Base-by-base conservation (phyloP, 2,888 invertebrate genomes). In the Drosophila melanosoma region DNA sequence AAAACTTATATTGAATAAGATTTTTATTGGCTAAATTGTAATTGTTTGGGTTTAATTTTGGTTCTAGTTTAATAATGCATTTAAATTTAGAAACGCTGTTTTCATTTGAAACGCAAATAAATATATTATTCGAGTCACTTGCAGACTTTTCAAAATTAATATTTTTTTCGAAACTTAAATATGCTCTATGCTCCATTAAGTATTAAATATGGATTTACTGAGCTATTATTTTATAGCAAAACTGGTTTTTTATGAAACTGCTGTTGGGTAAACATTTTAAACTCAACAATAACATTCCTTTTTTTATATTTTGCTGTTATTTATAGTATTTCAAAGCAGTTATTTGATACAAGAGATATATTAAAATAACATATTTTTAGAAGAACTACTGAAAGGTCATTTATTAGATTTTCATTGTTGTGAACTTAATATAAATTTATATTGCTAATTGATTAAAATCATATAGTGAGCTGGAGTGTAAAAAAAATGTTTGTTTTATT, bases 391-490 rank as follows among this genome's bases (percentile, higher is more conserved):
- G 42, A 48, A 51, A 26, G 49, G 42, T 15, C 59, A 58, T 48
- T 63, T 20, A 36, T 70, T 23, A 51, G 61, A 45, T 26, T 40
- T 58, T 36, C 59, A 76, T 66, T 87, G 82, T 83, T 76, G 57
- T 48, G 49, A 52, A 66, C 74, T 74, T 61, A 72, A 88, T 76
- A 73, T 71, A 70, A 65, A 66, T 71, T 69, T 81, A 69, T 81
- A 73, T 66, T 69, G 64, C 64, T 59, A 68, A 70, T 81, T 85
- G 82, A 76, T 79, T 81, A 81, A 81, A 81, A 70, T 63, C 65
- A 77, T 52, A 63, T 69, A 62, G 62, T 69, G 67, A 53, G 33
- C 56, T n/a, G 67, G 42, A 63, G 76, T 61, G 52, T 17, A 59
- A 58, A 26, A 58, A 26, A 67, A 54, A 60, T n/a, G 35, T 65